A percentile compares a stretch with the other conserved stretches of the same genome.
Evolutionary conservation across 2,113 vertebrate genomes (phyloP).

Genomic region (Damaliscus lunatus): DNA sequence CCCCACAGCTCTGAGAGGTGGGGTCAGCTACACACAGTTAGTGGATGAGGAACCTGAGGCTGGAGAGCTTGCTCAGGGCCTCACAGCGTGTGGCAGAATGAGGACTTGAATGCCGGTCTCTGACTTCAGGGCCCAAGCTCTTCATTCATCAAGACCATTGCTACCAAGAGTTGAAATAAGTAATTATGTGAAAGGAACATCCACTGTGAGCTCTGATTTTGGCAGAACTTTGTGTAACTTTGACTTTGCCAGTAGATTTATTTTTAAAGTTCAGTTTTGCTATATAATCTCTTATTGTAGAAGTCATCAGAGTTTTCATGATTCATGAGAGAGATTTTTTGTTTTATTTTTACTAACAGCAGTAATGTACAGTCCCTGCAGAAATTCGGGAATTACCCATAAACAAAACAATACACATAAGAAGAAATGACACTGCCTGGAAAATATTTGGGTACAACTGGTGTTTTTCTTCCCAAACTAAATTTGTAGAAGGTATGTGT

Average conservation of each 20-base stretch:
- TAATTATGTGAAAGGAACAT: background rate
- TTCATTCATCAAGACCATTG: background rate
- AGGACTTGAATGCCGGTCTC: background rate
- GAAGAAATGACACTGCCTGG: background rate
- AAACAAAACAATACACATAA: background rate
- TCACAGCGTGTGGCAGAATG: background rate
- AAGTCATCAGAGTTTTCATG: conserved; percentile 7
- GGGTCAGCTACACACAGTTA: background rate
- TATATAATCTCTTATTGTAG: conserved; percentile 71
- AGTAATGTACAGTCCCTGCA: background rate
- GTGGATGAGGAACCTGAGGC: background rate
- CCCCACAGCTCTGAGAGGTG: background rate
- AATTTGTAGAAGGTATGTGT: background rate
- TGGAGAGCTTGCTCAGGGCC: background rate
- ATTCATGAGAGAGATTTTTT: conserved; percentile 19
- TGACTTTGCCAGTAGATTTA: conserved; percentile 62
- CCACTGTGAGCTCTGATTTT: conserved; percentile 69
- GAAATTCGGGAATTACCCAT: background rate
- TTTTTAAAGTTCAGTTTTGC: conserved; percentile 66
- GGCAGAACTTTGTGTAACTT: conserved; percentile 77
- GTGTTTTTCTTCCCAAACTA: conserved; percentile 7
- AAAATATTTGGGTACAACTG: background rate
- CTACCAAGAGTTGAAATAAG: background rate
- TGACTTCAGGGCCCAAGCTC: background rate
- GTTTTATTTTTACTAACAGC: background rate